Evolutionary conservation across 2,797 vertebrate species (phyloP), one percentile per base, ranked within the genome.

Genomic region (Cichlasoma orientale): DNA sequence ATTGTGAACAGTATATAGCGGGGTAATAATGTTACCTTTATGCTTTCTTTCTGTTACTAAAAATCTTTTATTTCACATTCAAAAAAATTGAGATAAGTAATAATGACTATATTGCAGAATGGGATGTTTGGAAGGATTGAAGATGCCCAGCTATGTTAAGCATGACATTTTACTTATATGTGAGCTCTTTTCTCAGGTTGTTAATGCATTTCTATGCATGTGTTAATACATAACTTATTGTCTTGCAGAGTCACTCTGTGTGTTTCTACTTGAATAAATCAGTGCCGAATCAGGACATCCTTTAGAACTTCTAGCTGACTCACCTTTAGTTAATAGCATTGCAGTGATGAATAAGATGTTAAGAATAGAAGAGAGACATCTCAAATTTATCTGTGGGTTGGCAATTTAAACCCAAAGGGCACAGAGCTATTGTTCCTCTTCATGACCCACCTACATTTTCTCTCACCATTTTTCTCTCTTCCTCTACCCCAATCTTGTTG

Each of bases 331-430:
- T 82, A 69, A 78, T 52, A 79, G 75, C 14, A 44, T 54, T 14
- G 14, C 52, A 33, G 69, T 71, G 72, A 85, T 79, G 72, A 89
- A 85, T 77, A 73, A 71, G 47, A 56, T 80, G 79, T 79, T 79
- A 52, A 61, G 77, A 86, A 78, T 53, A 73, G 47, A 83, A 70
- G 16, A 74, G 19, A 84, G 59, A 38, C 18, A 21, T 63, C 72
- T 72, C 31, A n/a, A 25, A 78, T 88, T 61, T 41, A 83, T 89
- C 63, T 38, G 52, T 21, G 11, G 54, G 27, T 77, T 71, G 63
- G 57, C 70, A 63, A 66, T 87, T 83, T 79, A 75, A 84, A 81
- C 38, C 76, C 61, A 78, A 56, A 77, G 81, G 73, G 75, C 63
- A 52, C 13, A 13, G 19, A 81, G 9, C 63, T 52, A 86, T 78